Percentiles rank a stretch among this genome's conserved stretches.
These are phyloP conservation scores for Scaptomyza polygonia DNA, from an alignment of 2,888 invertebrate genomes.

Conservation along the genomic window DNA sequence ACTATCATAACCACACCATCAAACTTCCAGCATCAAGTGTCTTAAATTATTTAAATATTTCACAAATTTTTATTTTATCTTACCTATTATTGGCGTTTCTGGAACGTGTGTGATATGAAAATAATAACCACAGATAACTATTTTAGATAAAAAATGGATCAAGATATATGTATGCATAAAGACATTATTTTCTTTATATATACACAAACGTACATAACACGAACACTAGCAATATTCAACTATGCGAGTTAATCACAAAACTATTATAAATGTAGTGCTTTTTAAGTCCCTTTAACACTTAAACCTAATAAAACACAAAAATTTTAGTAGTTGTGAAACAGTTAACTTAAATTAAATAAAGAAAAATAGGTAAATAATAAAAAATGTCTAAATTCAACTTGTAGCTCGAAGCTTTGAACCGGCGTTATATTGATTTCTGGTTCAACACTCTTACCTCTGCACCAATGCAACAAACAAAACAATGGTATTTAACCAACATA, in stretches of 20 bases:
- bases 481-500: too few species aligned
- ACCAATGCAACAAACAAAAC: slow-evolving; percentile 72
- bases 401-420: slow-evolving; percentile 20
- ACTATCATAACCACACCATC: slow-evolving; percentile 8
- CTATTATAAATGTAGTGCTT: slow-evolving; percentile 65
- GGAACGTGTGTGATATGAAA: slow-evolving; percentile 71
- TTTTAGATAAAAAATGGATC: slow-evolving; percentile 61
- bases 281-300: slow-evolving; percentile 12
- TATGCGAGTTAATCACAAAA: slow-evolving; percentile 30
- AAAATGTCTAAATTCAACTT: neutral
- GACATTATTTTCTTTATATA: slow-evolving; percentile 45
- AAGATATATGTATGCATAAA: slow-evolving; percentile 14
- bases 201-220: slow-evolving; percentile 13
- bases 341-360: slow-evolving; percentile 40
- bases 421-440: slow-evolving; percentile 72
- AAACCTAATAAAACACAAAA: slow-evolving; percentile 6
- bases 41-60: slow-evolving; percentile 38
- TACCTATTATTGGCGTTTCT: slow-evolving; percentile 7
- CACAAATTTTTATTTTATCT: neutral
- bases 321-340: slow-evolving; percentile 30
- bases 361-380: neutral
- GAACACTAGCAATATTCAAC: slow-evolving; percentile 23
- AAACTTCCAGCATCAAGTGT: slow-evolving; percentile 63
- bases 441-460: slow-evolving; percentile 62
- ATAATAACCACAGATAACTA: slow-evolving; percentile 52